Conservation (phyloP, 2,888 invertebrate species). For the Chloromyia formosa region DNA sequence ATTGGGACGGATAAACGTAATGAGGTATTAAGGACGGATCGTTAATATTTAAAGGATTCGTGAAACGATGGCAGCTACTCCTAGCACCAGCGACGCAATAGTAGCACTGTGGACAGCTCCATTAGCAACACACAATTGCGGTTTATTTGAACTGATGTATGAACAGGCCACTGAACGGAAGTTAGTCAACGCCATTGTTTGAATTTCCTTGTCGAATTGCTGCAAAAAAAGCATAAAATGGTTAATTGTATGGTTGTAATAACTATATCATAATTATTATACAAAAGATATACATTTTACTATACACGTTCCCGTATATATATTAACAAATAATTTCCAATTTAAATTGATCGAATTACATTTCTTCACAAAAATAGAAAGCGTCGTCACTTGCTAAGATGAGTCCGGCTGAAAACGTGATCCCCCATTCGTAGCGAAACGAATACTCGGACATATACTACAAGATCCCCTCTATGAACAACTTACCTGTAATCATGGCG, state of each 20-base stretch:
- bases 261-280: too few relatives aligned
- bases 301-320: too few relatives aligned
- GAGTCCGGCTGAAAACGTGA: too few relatives aligned
- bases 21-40: neutral
- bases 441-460: too few relatives aligned
- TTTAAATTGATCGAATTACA: too few relatives aligned
- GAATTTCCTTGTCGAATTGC: conserved; percentile 68
- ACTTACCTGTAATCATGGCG: too few relatives aligned
- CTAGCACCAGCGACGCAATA: conserved; percentile 54
- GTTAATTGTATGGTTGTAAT: neutral
- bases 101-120: conserved; percentile 55
- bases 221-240: conserved; percentile 57
- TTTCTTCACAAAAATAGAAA: too few relatives aligned
- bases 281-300: too few relatives aligned
- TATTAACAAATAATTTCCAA: too few relatives aligned
- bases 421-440: too few relatives aligned
- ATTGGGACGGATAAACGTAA: conserved; percentile 12
- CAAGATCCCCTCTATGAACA: too few relatives aligned
- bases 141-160: conserved; percentile 58
- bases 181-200: conserved; percentile 67
- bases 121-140: conserved; percentile 53
- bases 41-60: conserved; percentile 52
- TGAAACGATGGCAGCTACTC: conserved; percentile 53
- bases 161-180: conserved; percentile 70
- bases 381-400: too few relatives aligned